Evolutionary conservation across 2,797 vertebrate genomes (phyloP).

Genomic region (Acrocephalus scirpaceus): DNA sequence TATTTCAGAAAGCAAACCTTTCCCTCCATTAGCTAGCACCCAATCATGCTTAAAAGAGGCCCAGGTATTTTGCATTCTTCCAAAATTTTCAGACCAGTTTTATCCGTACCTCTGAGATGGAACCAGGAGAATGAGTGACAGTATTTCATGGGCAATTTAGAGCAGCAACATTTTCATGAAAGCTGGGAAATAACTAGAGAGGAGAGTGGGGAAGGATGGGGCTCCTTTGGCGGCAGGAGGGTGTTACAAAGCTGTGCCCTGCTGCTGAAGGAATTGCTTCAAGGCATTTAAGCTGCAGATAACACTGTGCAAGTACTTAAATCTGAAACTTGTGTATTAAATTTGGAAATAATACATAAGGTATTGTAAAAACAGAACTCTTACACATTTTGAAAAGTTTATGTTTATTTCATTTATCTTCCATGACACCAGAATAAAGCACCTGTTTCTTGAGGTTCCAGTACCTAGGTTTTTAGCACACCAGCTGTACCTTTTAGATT

Average conservation of each 20-base stretch:
- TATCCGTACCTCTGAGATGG: background rate
- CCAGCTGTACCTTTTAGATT: background rate
- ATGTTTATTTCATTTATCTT: background rate
- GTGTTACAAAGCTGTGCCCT: fast-evolving
- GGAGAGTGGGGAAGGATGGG: background rate
- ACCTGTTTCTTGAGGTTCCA: background rate
- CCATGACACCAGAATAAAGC: background rate
- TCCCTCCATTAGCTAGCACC: constrained; percentile 36
- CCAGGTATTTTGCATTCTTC: background rate
- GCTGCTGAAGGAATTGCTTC: background rate
- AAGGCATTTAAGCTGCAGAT: background rate
- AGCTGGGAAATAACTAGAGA: background rate
- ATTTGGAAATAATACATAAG: background rate
- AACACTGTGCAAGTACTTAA: background rate
- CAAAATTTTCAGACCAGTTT: constrained; percentile 7
- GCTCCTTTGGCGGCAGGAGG: background rate
- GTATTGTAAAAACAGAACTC: background rate
- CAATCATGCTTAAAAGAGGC: constrained; percentile 25
- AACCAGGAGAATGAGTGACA: background rate
- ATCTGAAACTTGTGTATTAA: background rate
- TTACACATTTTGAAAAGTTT: background rate
- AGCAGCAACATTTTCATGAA: background rate
- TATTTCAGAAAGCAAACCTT: constrained; percentile 57
- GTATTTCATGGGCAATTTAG: background rate
- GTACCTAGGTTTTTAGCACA: background rate